phyloP scores from a whole-genome alignment of 2,797 vertebrate species.

The Cirrhinus molitorella region DNA sequence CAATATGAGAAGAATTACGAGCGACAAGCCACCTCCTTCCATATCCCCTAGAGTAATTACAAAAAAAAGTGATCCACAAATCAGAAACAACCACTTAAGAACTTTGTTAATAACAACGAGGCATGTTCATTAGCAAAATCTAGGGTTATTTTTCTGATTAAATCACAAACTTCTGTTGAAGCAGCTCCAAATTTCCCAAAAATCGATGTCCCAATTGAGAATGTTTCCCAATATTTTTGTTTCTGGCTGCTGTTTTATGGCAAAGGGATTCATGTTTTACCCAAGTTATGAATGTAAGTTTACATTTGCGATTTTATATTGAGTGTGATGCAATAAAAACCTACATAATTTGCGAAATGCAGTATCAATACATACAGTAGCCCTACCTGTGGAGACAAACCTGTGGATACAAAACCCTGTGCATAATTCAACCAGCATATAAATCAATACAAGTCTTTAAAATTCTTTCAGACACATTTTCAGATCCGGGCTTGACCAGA shows the following conservation, averaged over 20 bases:
- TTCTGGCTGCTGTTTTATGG: neutral
- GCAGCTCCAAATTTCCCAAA: too few relatives aligned
- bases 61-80: neutral
- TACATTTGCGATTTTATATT: neutral
- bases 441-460: conserved; percentile 2
- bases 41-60: neutral
- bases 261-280: neutral
- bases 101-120: neutral
- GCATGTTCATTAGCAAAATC: neutral
- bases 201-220: neutral
- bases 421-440: neutral
- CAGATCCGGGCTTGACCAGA: neutral
- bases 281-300: neutral
- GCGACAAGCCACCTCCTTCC: neutral
- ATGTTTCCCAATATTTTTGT: neutral
- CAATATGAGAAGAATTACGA: conserved; percentile 25
- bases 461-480: conserved; percentile 9
- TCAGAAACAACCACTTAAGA: too few relatives aligned
- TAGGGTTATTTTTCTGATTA: neutral
- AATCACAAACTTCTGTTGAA: too few relatives aligned
- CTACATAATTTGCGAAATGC: too few relatives aligned
- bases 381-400: neutral
- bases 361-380: neutral
- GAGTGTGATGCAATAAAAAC: neutral
- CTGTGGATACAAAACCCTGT: neutral